Evolutionary conservation across 2,888 invertebrate genomes (phyloP).

Genomic region (Campoplex nolae): DNA sequence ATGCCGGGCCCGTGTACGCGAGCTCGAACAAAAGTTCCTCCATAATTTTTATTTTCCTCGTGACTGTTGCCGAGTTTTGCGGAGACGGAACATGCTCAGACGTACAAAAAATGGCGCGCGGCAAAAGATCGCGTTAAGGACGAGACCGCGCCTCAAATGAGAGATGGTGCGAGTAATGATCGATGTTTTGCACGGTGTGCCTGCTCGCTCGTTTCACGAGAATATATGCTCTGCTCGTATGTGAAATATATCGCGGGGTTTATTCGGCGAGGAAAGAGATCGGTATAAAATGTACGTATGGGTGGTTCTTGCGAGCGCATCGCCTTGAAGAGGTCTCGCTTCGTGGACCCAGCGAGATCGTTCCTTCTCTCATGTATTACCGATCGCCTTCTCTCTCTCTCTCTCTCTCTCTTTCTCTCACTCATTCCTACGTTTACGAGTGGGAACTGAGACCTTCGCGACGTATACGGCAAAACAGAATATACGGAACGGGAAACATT

Average conservation of each 20-base stretch:
- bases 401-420: slow-evolving; percentile 56
- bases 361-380: slow-evolving; percentile 58
- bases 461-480: slow-evolving; percentile 51
- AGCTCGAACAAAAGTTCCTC: slow-evolving; percentile 16
- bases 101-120: slow-evolving; percentile 61
- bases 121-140: slow-evolving; percentile 61
- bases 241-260: slow-evolving; percentile 30
- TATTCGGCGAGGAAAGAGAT: slow-evolving; percentile 46
- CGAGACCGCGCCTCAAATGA: slow-evolving; percentile 56
- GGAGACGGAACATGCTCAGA: slow-evolving; percentile 30
- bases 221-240: slow-evolving; percentile 63
- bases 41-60: slow-evolving; percentile 32
- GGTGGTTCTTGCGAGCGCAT: slow-evolving; percentile 63
- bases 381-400: slow-evolving; percentile 55
- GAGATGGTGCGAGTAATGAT: slow-evolving; percentile 76
- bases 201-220: slow-evolving; percentile 68
- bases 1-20: background rate
- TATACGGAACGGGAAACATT: slow-evolving; percentile 46
- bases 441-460: slow-evolving; percentile 65
- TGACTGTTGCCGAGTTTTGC: slow-evolving; percentile 25
- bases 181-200: slow-evolving; percentile 74
- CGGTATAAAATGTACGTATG: slow-evolving; percentile 47
- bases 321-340: slow-evolving; percentile 74
- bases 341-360: slow-evolving; percentile 30
- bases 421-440: slow-evolving; percentile 22